Conservation (phyloP, 2,113 vertebrate genomes). For the Myotis davidii region DNA sequence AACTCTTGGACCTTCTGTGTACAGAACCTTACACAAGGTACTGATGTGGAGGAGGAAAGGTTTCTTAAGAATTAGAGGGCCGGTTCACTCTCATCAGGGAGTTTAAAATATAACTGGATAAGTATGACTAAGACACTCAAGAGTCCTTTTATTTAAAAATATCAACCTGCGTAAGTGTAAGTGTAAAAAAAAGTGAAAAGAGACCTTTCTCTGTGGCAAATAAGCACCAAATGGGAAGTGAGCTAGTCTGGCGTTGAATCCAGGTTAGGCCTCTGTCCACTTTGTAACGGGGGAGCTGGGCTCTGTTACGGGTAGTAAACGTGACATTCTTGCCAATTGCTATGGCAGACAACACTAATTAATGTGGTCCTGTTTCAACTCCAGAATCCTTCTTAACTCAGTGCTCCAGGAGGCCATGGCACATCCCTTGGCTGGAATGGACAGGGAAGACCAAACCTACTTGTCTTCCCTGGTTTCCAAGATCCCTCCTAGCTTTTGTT, state of each 20-base stretch:
- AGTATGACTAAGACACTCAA: neutral
- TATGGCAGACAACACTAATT: neutral
- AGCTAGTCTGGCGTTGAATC: neutral
- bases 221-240: neutral
- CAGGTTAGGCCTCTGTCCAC: neutral
- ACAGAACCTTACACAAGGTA: neutral
- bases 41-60: neutral
- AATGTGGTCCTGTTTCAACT: neutral
- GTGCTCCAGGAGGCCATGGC: no score
- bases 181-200: neutral
- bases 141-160: neutral
- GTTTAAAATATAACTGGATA: neutral
- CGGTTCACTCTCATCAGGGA: neutral
- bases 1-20: neutral
- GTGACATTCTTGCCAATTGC: neutral
- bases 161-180: neutral
- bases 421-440: neutral
- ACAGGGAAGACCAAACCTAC: neutral
- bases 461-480: neutral
- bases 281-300: neutral
- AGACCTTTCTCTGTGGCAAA: neutral
- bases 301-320: neutral
- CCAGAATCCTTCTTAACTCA: neutral
- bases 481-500: neutral
- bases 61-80: neutral